Evolutionary conservation across 53 echinoderm and acorn worm genomes (phyloP).

Genomic region (Patiria pectinifera): DNA sequence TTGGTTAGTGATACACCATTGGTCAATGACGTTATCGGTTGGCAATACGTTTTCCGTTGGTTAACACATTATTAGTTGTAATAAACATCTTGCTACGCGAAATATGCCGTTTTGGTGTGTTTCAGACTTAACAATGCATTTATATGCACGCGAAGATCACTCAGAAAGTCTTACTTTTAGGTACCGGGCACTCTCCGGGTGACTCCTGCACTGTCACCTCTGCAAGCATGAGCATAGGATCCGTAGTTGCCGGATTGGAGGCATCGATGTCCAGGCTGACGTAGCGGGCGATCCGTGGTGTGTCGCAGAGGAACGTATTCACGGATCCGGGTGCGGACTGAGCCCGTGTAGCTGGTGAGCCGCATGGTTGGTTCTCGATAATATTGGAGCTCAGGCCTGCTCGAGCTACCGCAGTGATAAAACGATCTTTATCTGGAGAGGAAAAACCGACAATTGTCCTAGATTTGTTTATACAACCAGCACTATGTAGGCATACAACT

Average conservation of each 20-base stretch:
- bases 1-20: no score
- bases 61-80: no score
- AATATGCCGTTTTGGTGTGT: no score
- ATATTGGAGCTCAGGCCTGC: constrained; percentile 22
- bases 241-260: neutral
- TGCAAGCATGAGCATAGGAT: neutral
- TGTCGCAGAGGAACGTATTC: constrained; percentile 14
- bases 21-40: no score
- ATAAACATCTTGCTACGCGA: no score
- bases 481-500: no score
- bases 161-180: no score
- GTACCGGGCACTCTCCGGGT: neutral
- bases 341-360: constrained; percentile 16
- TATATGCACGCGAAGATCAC: no score
- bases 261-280: constrained; percentile 18
- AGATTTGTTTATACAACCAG: no score
- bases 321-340: neutral
- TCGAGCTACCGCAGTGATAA: neutral
- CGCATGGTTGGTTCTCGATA: constrained; percentile 37
- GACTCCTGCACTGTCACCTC: neutral
- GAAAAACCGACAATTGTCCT: neutral
- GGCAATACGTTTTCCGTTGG: no score
- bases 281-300: constrained; percentile 27
- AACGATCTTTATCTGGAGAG: neutral
- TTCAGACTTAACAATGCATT: no score